Evolutionary conservation across 2,113 vertebrate genomes (phyloP).

Genomic region (Takifugu flavidus): DNA sequence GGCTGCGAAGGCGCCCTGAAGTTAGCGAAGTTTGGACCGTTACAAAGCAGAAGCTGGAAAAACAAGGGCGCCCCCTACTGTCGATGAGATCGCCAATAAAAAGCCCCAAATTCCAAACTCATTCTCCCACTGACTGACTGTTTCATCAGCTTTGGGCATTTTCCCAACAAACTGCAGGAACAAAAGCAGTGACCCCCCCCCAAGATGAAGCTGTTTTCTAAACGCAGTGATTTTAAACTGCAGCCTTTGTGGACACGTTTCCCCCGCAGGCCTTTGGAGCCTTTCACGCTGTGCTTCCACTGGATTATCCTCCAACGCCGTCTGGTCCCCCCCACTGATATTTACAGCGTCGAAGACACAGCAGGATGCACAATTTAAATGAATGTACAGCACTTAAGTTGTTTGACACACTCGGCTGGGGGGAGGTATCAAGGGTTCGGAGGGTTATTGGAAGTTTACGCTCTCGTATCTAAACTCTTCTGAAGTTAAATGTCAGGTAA

Average conservation of each 20-base stretch:
- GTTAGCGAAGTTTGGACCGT: too few relatives aligned
- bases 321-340: constrained; percentile 13
- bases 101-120: too few relatives aligned
- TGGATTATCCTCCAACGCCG: neutral
- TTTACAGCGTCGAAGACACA: constrained; percentile 21
- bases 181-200: neutral
- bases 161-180: constrained; percentile 5
- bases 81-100: too few relatives aligned
- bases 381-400: constrained; percentile 8
- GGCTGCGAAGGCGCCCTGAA: too few relatives aligned
- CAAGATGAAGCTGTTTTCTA: neutral
- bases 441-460: constrained; percentile 11
- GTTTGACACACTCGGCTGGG: constrained; percentile 7
- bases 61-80: too few relatives aligned
- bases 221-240: constrained; percentile 2
- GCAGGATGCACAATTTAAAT: constrained; percentile 27
- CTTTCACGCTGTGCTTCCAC: constrained; percentile 16
- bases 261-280: constrained; percentile 10
- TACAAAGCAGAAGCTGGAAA: too few relatives aligned
- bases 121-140: constrained; percentile 1
- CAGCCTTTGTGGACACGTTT: constrained; percentile 2
- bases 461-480: constrained; percentile 11
- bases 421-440: constrained; percentile 7
- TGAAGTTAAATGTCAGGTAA: constrained; percentile 18
- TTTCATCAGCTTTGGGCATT: constrained; percentile 2